Base-by-base conservation (phyloP, 1,140 invertebrate species). In the Elymnias hypermnestra region DNA sequence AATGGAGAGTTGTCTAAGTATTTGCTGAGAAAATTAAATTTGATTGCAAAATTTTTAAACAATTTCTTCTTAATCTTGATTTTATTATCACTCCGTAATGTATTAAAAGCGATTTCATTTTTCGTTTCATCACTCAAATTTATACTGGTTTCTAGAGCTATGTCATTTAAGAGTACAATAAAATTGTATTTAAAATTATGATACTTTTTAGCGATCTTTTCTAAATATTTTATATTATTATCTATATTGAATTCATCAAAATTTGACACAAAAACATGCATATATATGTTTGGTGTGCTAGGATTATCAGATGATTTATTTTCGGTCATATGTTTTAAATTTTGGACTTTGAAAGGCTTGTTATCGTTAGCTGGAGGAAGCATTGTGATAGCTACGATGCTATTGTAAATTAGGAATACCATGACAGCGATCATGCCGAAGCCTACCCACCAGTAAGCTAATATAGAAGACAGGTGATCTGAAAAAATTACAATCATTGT, bases 351-450 rank as follows among this genome's bases (percentile, higher is more conserved):
- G 3, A 38, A 49, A 12, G 57, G 45, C 41, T 21, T 21, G 19
- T 55, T 69, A 17, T 23, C 26, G 8, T 63, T 46, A 1, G 48
- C 33, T 4, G 41, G n/a, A 19, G 72, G 64, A 25, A 76, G 33
- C 17, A 70, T 41, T 9, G 68, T 49, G 22, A 73, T 63, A 21
- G 61, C 53, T 26, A 71, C 44, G 7, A 79, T 44, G 23, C 62
- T 68, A 25, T 81, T 82, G 40, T 84, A 84, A 36, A 82, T 58
- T n/a, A 82, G 49, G 22, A 82, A 76, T 10, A 71, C 63, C 10
- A 52, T 63, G 5, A 84, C 18, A 12, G 57, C 63, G 15, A 82
- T 67, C 73, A 84, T 81, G 5, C 58, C 71, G 35, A 82, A 38
- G 18, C 62, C 76, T 40, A 81, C 58, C 77, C 77, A 84, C 73